Base-by-base conservation (phyloP, 1,140 invertebrate species). In the Tetragonula clypearis region DNA sequence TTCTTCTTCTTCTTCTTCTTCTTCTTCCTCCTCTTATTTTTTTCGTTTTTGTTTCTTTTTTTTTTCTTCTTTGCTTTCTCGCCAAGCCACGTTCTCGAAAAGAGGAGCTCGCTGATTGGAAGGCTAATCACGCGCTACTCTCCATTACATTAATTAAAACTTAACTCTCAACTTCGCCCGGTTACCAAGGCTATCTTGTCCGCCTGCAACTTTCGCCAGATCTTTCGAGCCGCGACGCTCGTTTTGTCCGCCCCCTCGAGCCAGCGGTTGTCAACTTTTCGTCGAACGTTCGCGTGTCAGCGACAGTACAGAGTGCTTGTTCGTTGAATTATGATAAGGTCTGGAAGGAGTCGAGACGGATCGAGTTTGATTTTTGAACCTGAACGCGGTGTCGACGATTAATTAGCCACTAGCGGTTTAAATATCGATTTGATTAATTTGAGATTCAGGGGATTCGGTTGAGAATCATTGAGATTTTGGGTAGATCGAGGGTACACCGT, bases 81-180 rank as follows among this genome's bases (percentile, higher is more conserved):
- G 2, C 55, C 82, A 17, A 19, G 62, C 78, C 82, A 55, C 86
- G 49, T 53, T 76, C 72, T 30, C 60, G 74, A 73, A 86, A 84
- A 76, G 81, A 86, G 86, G 74, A 86, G 76, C 82, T 82, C 86
- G 58, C 89, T 90, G 91, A 93, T 93, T 91, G 91, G 90, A 87
- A 92, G 87, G 92, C 92, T 93, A 94, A 93, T 94, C 93, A 94
- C 92, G 92, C 89, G 90, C 91, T 90, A 92, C 92, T 93, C 92
- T 93, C 92, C 92, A 93, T 94, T 93, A 93, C 92, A 93, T 93
- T 94, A 93, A 94, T 93, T 94, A 94, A 94, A 94, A 93, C 90
- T 93, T 93, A 89, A 91, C 91, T 93, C 89, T 90, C 76, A 90
- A 88, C 90, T 92, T 86, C 55, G 80, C 88, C 87, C 85, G 60